Evolutionary conservation across 1,140 invertebrate genomes (phyloP).

Genomic region (Leptestheria dahalacensis): DNA sequence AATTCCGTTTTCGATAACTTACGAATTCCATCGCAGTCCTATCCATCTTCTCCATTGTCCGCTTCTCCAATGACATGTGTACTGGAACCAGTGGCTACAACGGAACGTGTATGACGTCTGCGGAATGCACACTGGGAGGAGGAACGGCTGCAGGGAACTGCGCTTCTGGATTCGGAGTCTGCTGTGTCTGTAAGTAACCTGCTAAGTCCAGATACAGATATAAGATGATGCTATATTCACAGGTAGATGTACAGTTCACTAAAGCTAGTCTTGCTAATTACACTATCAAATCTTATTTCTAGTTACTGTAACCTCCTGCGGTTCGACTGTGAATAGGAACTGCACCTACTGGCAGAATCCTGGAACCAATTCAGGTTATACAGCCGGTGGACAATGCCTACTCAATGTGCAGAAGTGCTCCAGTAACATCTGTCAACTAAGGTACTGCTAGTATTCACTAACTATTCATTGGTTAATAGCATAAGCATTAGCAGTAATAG

Average conservation of each 20-base stretch:
- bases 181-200: constrained; percentile 24
- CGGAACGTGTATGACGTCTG: constrained; percentile 25
- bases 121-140: constrained; percentile 21
- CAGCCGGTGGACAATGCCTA: neutral
- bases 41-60: constrained; percentile 12
- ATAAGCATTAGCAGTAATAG: no score
- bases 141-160: constrained; percentile 21
- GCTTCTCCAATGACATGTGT: constrained; percentile 15
- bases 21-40: no score
- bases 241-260: no score
- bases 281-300: no score
- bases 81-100: constrained; percentile 11
- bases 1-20: no score
- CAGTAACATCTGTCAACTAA: neutral
- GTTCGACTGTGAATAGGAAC: constrained; percentile 1
- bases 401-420: constrained; percentile 10
- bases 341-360: constrained; percentile 13
- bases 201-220: no score
- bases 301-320: constrained; percentile 1
- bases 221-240: no score
- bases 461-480: no score
- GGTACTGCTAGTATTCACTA: no score
- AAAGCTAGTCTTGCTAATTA: no score
- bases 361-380: neutral
- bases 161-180: constrained; percentile 24